Evolutionary conservation across 2,888 invertebrate species (phyloP).

Genomic region (Alloplasta piceator): DNA sequence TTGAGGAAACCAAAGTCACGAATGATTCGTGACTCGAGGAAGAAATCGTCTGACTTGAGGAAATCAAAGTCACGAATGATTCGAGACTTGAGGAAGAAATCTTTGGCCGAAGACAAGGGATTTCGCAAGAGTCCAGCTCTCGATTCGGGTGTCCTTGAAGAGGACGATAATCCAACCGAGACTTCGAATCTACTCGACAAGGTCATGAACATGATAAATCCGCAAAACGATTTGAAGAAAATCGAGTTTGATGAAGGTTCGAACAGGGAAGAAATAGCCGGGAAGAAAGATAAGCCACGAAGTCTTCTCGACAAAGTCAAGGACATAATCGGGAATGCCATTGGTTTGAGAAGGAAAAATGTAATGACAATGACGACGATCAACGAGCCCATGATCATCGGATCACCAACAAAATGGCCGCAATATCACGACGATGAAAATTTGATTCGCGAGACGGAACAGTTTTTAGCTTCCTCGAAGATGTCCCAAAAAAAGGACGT

Average conservation of each 20-base stretch:
- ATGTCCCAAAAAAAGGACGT: neutral
- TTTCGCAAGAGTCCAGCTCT: slow-evolving; percentile 51
- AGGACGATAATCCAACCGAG: slow-evolving; percentile 47
- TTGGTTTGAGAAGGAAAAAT: slow-evolving; percentile 52
- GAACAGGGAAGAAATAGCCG: neutral
- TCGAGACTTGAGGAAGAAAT: slow-evolving; percentile 34
- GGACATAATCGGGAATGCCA: slow-evolving; percentile 66
- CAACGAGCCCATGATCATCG: neutral
- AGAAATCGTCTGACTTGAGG: neutral
- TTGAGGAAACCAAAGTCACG: slow-evolving; percentile 8
- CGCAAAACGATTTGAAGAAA: slow-evolving; percentile 19
- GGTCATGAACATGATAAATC: slow-evolving; percentile 62
- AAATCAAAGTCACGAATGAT: slow-evolving; percentile 7
- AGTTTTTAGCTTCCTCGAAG: slow-evolving; percentile 5
- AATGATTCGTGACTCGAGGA: no score
- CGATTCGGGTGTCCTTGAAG: slow-evolving; percentile 56
- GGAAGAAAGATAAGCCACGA: slow-evolving; percentile 54
- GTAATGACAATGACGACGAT: neutral
- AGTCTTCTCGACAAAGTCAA: slow-evolving; percentile 68
- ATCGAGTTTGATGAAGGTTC: neutral
- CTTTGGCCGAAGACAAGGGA: slow-evolving; percentile 24
- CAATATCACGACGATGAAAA: neutral
- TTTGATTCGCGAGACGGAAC: slow-evolving; percentile 15
- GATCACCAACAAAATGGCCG: neutral
- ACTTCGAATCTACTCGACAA: slow-evolving; percentile 57